Conservation (phyloP, 2,797 vertebrate species). For the Mionectes olivaceus region DNA sequence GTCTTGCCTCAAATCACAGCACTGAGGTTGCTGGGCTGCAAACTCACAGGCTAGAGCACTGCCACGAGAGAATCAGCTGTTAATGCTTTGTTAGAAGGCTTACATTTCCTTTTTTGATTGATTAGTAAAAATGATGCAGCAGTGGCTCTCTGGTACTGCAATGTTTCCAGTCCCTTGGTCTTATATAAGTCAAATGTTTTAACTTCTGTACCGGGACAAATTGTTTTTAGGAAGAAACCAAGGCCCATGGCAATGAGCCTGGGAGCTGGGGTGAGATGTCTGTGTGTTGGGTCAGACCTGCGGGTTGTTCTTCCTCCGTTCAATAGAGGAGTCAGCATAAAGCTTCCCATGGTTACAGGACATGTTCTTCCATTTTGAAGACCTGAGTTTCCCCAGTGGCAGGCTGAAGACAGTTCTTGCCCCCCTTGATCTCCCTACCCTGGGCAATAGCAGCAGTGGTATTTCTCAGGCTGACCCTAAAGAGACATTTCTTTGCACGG, state of each 20-base stretch:
- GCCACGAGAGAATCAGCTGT: neutral
- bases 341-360: neutral
- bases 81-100: neutral
- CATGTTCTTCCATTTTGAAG: neutral
- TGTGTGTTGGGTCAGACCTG: neutral
- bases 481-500: neutral
- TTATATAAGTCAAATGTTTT: neutral
- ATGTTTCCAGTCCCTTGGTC: neutral
- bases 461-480: neutral
- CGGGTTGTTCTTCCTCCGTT: neutral
- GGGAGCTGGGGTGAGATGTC: neutral
- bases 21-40: neutral
- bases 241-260: neutral
- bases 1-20: neutral
- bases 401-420: neutral
- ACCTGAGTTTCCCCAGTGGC: neutral
- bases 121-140: neutral
- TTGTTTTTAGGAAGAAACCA: neutral
- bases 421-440: neutral
- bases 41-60: neutral
- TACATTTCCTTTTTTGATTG: neutral
- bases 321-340: neutral
- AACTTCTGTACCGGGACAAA: neutral
- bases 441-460: neutral
- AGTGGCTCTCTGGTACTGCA: neutral